Conservation (phyloP, 2,797 vertebrate genomes). For the Coracias cyanogaster region DNA sequence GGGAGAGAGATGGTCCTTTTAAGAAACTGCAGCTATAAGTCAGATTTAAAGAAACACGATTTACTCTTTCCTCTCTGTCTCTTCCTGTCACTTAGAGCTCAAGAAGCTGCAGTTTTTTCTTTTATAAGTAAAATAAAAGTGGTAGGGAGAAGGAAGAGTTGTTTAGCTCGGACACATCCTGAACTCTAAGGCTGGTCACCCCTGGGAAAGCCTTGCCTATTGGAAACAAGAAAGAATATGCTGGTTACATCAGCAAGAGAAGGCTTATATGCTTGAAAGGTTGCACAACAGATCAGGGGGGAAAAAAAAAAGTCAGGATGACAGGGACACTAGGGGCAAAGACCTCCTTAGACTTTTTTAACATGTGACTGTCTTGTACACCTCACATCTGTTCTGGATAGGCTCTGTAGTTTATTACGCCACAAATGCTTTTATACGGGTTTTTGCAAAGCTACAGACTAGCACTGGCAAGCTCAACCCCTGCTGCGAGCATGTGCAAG, state of each 20-base stretch:
- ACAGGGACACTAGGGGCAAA: neutral
- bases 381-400: neutral
- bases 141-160: neutral
- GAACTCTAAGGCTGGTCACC: neutral
- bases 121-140: neutral
- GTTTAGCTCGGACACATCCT: neutral
- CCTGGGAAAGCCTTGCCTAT: neutral
- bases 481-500: accelerated
- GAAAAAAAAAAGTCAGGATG: neutral
- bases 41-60: neutral
- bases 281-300: conserved; percentile 21
- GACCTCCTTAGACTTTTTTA: neutral
- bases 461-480: neutral
- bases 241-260: conserved; percentile 17
- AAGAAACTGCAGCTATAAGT: neutral
- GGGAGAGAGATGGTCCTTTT: neutral
- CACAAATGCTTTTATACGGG: accelerated
- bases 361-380: neutral
- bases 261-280: neutral
- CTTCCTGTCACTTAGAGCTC: neutral
- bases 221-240: neutral
- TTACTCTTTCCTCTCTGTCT: neutral
- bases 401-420: neutral
- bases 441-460: neutral
- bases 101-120: neutral